Evolutionary conservation across 2,113 vertebrate genomes (phyloP).

Genomic region (Gobius niger): DNA sequence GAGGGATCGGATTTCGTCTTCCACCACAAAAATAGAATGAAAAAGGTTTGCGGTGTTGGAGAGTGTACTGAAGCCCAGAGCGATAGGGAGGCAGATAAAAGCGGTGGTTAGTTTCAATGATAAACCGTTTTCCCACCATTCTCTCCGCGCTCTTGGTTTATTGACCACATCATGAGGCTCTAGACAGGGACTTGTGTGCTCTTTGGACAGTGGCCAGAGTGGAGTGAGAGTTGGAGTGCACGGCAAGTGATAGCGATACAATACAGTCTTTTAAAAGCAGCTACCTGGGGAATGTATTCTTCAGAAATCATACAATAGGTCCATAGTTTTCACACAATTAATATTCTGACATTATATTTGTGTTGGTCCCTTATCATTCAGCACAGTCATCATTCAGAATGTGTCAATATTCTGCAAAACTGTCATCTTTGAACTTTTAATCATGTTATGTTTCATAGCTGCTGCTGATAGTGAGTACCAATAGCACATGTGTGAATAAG

Average conservation of each 20-base stretch:
- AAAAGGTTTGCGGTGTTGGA: constrained; percentile 49
- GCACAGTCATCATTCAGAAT: too few relatives aligned
- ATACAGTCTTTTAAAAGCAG: constrained; percentile 15
- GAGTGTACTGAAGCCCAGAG: constrained; percentile 44
- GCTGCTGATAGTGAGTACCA: too few relatives aligned
- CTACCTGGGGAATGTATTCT: background rate
- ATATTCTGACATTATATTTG: too few relatives aligned
- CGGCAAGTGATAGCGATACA: background rate
- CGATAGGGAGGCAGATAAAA: constrained; percentile 38
- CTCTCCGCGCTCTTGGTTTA: constrained; percentile 23
- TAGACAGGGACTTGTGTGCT: constrained; percentile 6
- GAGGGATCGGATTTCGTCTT: constrained; percentile 44
- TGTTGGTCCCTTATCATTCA: too few relatives aligned
- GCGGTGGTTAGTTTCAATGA: constrained; percentile 46
- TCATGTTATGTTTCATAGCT: too few relatives aligned
- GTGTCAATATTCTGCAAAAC: too few relatives aligned
- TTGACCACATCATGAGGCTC: constrained; percentile 14
- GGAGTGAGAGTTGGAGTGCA: constrained; percentile 15
- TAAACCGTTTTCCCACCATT: constrained; percentile 53
- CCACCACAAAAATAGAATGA: constrained; percentile 44
- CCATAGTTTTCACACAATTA: too few relatives aligned
- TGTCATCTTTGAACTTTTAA: too few relatives aligned
- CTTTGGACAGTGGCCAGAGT: constrained; percentile 28
- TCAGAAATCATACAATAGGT: background rate
- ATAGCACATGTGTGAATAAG: too few relatives aligned